Evolutionary conservation across 2,888 invertebrate species (phyloP).

Genomic region (Argyresthia goedartella): DNA sequence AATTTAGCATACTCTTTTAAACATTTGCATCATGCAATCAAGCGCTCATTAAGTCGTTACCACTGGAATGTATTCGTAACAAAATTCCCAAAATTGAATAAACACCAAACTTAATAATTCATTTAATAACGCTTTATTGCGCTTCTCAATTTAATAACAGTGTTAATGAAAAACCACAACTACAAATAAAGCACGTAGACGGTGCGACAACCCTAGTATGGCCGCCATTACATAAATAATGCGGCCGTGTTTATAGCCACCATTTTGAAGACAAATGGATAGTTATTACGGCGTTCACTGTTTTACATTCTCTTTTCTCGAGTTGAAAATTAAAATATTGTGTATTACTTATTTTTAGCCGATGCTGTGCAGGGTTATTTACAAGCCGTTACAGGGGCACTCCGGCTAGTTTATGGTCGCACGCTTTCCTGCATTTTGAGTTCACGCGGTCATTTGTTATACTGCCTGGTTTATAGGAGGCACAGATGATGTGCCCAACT

Average conservation of each 20-base stretch:
- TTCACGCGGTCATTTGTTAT: no score
- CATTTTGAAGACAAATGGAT: slow-evolving; percentile 71
- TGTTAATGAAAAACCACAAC: slow-evolving; percentile 62
- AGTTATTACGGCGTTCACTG: slow-evolving; percentile 66
- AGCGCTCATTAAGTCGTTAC: no score
- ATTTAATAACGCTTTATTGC: no score
- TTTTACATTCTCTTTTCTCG: slow-evolving; percentile 59
- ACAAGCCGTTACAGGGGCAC: neutral
- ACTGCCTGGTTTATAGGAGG: no score
- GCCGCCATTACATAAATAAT: slow-evolving; percentile 70
- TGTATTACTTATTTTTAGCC: slow-evolving; percentile 39
- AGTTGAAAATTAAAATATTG: slow-evolving; percentile 68
- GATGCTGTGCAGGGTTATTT: neutral
- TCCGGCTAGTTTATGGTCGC: neutral
- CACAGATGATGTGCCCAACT: no score
- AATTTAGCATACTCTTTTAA: no score
- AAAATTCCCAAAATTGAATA: no score
- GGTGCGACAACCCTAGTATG: slow-evolving; percentile 52
- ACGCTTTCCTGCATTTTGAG: no score
- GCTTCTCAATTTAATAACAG: slow-evolving; percentile 27
- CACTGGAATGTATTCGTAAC: no score
- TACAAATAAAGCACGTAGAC: slow-evolving; percentile 45
- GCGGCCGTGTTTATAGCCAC: slow-evolving; percentile 67
- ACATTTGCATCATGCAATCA: no score
- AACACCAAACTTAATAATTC: no score